These are phyloP conservation scores for Cosmia trapezina DNA, from an alignment of 2,888 invertebrate species.

Conservation along the genomic window DNA sequence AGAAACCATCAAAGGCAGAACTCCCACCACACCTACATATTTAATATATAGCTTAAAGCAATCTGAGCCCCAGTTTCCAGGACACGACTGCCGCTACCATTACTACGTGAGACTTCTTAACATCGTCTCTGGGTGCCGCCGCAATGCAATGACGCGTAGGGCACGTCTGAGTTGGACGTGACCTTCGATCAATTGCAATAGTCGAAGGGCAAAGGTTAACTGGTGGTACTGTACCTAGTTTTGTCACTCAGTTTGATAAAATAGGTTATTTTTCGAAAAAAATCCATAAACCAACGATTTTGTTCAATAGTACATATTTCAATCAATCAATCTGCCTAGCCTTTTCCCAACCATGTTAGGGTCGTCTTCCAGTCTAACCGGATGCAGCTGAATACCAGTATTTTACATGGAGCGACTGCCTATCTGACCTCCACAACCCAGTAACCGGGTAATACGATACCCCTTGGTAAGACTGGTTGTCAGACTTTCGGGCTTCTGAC, in stretches of 20 bases:
- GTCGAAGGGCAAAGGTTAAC: conserved; percentile 12
- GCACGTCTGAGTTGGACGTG: conserved; percentile 36
- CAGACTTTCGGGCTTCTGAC: no score
- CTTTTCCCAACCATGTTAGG: no score
- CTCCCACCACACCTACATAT: neutral
- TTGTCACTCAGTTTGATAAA: neutral
- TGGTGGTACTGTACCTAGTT: neutral
- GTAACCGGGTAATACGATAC: no score
- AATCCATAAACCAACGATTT: fast-evolving
- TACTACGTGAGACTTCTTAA: conserved; percentile 26
- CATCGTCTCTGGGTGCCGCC: neutral
- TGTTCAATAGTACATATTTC: no score
- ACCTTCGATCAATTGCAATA: conserved; percentile 18
- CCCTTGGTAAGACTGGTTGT: no score
- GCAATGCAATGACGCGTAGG: conserved; percentile 16
- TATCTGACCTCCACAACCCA: no score
- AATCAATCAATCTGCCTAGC: no score
- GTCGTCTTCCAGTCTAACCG: no score
- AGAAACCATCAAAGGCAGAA: no score
- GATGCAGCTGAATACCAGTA: no score
- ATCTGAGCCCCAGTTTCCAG: neutral
- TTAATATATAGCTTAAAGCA: neutral
- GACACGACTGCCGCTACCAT: neutral
- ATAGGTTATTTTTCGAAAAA: no score
- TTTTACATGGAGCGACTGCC: no score